Evolutionary conservation across 2,797 vertebrate species (phyloP).

Genomic region (Falco cherrug): DNA sequence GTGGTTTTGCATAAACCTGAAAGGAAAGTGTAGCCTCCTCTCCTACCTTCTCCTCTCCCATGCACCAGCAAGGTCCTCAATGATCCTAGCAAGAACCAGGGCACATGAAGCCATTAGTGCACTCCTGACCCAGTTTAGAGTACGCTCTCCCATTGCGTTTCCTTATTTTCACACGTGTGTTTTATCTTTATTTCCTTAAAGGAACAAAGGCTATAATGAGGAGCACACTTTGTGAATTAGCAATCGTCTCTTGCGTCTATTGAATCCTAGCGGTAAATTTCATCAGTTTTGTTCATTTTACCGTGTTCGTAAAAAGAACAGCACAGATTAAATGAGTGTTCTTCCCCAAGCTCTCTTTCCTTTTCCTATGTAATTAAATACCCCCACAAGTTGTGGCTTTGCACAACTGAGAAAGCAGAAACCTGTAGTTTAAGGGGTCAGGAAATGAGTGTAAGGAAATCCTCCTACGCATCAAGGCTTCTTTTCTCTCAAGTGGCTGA

Average conservation of each 20-base stretch:
- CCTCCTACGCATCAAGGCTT: not conserved
- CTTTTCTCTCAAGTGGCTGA: not conserved
- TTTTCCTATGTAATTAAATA: not conserved
- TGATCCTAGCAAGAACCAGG: not conserved
- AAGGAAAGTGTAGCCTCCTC: not conserved
- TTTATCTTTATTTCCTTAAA: not conserved
- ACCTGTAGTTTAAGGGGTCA: not conserved
- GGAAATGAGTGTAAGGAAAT: not conserved
- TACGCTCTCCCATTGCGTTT: no score
- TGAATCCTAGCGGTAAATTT: not conserved
- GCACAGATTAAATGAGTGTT: not conserved
- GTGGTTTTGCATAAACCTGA: not conserved
- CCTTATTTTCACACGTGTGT: no score
- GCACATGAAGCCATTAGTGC: not conserved
- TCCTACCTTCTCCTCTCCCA: not conserved
- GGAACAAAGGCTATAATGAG: not conserved
- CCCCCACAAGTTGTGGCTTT: not conserved
- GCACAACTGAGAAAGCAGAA: not conserved
- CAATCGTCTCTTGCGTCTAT: not conserved
- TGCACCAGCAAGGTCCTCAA: not conserved
- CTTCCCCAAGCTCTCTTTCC: not conserved
- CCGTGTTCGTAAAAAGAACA: not conserved
- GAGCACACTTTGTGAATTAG: not conserved
- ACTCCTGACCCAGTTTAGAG: not conserved
- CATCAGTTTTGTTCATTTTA: not conserved